A percentile compares a stretch with the other conserved stretches of the same genome.
These are phyloP conservation scores for Patella ulyssiponensis DNA, from an alignment of 2,888 invertebrate genomes.

Conservation along the genomic window DNA sequence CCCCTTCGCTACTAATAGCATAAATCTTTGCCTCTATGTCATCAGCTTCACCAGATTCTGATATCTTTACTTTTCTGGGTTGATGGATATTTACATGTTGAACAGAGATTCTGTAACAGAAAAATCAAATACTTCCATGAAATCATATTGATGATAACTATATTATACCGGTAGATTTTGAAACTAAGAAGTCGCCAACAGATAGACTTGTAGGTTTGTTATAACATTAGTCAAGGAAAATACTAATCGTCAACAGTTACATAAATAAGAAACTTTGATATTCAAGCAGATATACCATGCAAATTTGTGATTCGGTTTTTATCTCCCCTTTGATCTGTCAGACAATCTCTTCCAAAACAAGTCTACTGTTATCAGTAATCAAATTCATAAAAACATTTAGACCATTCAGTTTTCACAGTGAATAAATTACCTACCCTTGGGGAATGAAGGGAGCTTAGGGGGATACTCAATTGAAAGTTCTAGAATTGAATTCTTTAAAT, in stretches of 20 bases:
- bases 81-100: constrained; percentile 75
- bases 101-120: constrained; percentile 65
- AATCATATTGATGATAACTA: not conserved
- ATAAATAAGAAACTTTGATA: too few relatives aligned
- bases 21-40: constrained; percentile 78
- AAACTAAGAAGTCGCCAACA: not conserved
- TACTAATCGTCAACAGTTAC: not conserved
- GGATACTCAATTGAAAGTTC: too few relatives aligned
- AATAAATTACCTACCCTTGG: too few relatives aligned
- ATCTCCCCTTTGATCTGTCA: too few relatives aligned
- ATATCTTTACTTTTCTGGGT: constrained; percentile 62
- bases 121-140: not conserved
- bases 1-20: constrained; percentile 86
- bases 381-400: too few relatives aligned
- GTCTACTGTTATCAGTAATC: too few relatives aligned
- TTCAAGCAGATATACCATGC: too few relatives aligned
- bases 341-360: too few relatives aligned
- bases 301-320: too few relatives aligned
- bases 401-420: too few relatives aligned
- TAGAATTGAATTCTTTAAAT: too few relatives aligned
- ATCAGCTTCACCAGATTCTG: constrained; percentile 56
- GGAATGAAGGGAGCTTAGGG: too few relatives aligned
- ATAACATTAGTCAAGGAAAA: not conserved
- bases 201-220: not conserved
- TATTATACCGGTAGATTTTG: not conserved